phyloP scores from a whole-genome alignment of 64 coral and sea anemone species.

The Acropora yongei region DNA sequence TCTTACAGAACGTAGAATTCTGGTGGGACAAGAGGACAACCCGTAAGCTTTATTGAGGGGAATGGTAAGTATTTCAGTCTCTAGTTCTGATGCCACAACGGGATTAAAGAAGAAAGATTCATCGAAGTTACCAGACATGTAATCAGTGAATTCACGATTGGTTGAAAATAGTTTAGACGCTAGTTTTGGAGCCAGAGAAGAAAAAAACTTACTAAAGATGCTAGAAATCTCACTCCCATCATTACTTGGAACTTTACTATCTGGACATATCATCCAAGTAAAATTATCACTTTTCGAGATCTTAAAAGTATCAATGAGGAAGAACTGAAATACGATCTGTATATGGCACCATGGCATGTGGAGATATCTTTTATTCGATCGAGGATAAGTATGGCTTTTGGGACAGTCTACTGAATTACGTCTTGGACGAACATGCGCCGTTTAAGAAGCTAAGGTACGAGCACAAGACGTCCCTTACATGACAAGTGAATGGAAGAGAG shows the following conservation, averaged over 20 bases:
- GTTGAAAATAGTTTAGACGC: conserved; percentile 13
- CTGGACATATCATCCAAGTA: too few relatives aligned
- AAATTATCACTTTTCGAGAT: too few relatives aligned
- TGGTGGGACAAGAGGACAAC: conserved; percentile 33
- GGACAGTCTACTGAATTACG: too few relatives aligned
- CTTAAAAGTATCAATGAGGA: too few relatives aligned
- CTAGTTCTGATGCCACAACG: conserved; percentile 12
- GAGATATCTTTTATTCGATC: too few relatives aligned
- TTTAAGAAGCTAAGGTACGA: too few relatives aligned
- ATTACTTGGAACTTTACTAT: background rate
- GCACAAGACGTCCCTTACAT: too few relatives aligned
- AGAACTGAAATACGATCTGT: too few relatives aligned
- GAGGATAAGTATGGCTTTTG: too few relatives aligned
- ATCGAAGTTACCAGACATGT: conserved; percentile 14
- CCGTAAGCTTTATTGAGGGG: conserved; percentile 32
- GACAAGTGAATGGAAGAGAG: too few relatives aligned
- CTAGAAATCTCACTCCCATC: conserved; percentile 5
- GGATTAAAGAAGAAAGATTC: conserved; percentile 54
- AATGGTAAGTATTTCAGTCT: conserved; percentile 21
- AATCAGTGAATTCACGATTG: conserved; percentile 11
- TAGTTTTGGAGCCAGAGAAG: conserved; percentile 30
- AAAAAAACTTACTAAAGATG: conserved; percentile 31
- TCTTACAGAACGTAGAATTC: background rate
- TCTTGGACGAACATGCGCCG: too few relatives aligned
- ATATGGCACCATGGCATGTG: too few relatives aligned